These are phyloP conservation scores for Eucera pruinosa DNA, from an alignment of 2,888 invertebrate species.

Conservation along the genomic window DNA sequence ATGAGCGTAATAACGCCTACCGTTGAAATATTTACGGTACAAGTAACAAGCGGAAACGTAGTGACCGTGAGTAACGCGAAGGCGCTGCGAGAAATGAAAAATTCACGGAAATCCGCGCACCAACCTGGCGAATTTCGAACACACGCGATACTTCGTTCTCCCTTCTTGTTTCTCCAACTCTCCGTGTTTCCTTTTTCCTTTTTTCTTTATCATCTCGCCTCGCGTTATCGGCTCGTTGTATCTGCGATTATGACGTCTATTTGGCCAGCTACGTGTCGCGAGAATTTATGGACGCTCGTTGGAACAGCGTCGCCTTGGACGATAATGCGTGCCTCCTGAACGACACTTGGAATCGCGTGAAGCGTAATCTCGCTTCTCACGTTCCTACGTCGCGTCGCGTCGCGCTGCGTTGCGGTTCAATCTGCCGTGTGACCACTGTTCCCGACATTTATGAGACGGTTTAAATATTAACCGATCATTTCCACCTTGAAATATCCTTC, in stretches of 20 bases:
- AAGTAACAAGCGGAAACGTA: constrained; percentile 29
- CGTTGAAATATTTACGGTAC: constrained; percentile 44
- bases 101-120: constrained; percentile 43
- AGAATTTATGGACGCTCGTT: constrained; percentile 22
- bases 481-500: neutral
- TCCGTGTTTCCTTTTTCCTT: no score
- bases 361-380: constrained; percentile 4
- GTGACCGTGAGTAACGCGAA: constrained; percentile 41
- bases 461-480: neutral
- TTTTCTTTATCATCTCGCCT: no score
- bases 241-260: constrained; percentile 23
- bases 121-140: constrained; percentile 17
- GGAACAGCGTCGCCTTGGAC: neutral
- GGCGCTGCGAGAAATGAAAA: constrained; percentile 32
- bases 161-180: no score
- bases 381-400: neutral
- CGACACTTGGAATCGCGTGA: constrained; percentile 7
- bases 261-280: constrained; percentile 13
- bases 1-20: constrained; percentile 38
- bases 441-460: neutral
- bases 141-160: constrained; percentile 14
- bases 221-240: constrained; percentile 21
- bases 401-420: no score
- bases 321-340: neutral
- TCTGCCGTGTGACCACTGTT: neutral